Evolutionary conservation across 1,140 invertebrate species (phyloP).

Genomic region (Hirudo medicinalis): DNA sequence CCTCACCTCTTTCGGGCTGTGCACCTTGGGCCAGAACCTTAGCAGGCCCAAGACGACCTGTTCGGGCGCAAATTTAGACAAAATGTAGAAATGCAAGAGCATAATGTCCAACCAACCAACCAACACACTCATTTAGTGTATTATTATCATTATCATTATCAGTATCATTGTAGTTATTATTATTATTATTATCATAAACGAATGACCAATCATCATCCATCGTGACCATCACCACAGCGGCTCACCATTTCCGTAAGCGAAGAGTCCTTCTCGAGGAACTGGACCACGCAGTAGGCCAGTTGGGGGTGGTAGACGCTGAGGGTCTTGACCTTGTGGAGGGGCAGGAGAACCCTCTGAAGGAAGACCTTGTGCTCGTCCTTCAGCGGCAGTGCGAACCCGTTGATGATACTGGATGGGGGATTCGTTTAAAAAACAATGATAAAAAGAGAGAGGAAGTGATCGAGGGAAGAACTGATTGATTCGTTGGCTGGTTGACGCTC

Average conservation of each 20-base stretch:
- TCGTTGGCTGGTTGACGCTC: not conserved
- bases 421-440: not conserved
- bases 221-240: slow-evolving; percentile 9
- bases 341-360: slow-evolving; percentile 38
- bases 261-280: slow-evolving; percentile 46
- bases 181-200: not conserved
- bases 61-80: not conserved
- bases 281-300: slow-evolving; percentile 46
- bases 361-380: slow-evolving; percentile 40
- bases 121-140: not conserved
- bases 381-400: slow-evolving; percentile 45
- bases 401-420: slow-evolving; percentile 42
- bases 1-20: slow-evolving; percentile 45
- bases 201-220: not conserved
- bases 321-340: slow-evolving; percentile 34
- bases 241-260: slow-evolving; percentile 40
- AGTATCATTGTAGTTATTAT: not conserved
- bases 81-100: not conserved
- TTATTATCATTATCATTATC: not conserved
- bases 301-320: slow-evolving; percentile 42
- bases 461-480: not conserved
- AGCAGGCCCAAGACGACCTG: slow-evolving; percentile 65
- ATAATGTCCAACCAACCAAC: too few relatives aligned
- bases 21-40: slow-evolving; percentile 47
- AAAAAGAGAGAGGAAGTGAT: not conserved